phyloP scores from a whole-genome alignment of 2,113 vertebrate species.

The Caracal caracal region DNA sequence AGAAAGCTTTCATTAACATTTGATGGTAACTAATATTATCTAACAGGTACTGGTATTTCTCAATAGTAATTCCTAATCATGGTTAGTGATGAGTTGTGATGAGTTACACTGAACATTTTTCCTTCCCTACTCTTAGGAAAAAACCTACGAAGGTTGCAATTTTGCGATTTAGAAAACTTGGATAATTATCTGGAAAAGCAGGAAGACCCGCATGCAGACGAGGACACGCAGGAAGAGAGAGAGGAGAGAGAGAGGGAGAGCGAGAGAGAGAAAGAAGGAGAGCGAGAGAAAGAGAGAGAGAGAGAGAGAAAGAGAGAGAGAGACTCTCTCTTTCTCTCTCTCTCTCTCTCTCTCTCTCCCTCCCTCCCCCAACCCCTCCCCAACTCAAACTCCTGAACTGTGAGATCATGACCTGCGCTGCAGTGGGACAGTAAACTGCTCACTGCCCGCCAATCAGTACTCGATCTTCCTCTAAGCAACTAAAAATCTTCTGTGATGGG shows the following conservation, averaged over 20 bases:
- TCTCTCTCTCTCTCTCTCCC: too few species aligned
- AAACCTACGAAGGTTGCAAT: background rate
- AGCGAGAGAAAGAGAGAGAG: too few species aligned
- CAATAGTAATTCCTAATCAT: background rate
- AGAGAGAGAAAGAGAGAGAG: rapidly evolving
- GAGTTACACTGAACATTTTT: background rate
- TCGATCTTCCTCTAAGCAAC: background rate
- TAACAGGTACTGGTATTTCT: background rate
- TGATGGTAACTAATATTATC: constrained; percentile 14
- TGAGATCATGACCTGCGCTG: too few species aligned
- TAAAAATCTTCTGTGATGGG: constrained; percentile 8
- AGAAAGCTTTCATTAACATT: constrained; percentile 38
- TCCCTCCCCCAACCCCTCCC: too few species aligned
- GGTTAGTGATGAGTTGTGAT: background rate
- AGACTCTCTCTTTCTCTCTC: rapidly evolving
- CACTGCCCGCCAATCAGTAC: too few species aligned
- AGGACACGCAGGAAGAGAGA: background rate
- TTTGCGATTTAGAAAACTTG: constrained; percentile 22
- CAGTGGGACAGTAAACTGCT: too few species aligned
- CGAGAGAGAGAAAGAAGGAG: too few species aligned
- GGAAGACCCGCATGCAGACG: background rate
- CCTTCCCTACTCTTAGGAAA: background rate
- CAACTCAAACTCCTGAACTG: too few species aligned
- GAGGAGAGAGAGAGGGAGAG: too few species aligned
- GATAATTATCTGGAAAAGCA: constrained; percentile 25